Evolutionary conservation across 1,140 invertebrate genomes (phyloP).

Genomic region (Bombus soroeensis): DNA sequence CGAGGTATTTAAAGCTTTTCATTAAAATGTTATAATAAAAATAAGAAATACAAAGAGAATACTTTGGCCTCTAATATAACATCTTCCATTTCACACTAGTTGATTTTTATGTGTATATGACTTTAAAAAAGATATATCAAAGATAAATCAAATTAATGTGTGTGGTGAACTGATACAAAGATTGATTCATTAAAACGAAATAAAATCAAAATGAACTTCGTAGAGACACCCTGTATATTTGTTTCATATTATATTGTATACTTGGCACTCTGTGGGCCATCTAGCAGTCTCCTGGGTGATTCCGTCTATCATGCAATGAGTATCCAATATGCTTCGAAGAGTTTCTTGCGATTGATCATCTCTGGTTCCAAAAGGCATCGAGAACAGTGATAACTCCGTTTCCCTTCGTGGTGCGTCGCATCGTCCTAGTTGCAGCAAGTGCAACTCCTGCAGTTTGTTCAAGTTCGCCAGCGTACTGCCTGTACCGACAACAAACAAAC

Average conservation of each 20-base stretch:
- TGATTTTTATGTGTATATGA: too few species aligned
- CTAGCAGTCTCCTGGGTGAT: conserved; percentile 88
- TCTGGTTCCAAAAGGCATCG: conserved; percentile 57
- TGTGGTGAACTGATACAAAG: too few species aligned
- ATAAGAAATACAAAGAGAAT: too few species aligned
- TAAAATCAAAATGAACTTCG: background rate
- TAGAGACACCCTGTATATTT: background rate
- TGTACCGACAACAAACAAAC: background rate
- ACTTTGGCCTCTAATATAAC: too few species aligned
- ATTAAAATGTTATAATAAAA: too few species aligned
- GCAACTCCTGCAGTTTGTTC: conserved; percentile 47
- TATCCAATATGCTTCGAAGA: conserved; percentile 67
- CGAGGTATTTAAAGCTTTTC: too few species aligned
- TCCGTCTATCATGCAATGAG: conserved; percentile 83
- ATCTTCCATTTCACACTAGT: too few species aligned
- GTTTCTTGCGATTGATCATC: conserved; percentile 71
- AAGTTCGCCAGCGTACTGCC: conserved; percentile 47
- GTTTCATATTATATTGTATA: conserved; percentile 69
- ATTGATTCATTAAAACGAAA: too few species aligned
- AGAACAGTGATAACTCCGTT: conserved; percentile 71
- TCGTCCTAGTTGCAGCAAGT: conserved; percentile 58
- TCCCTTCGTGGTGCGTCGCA: conserved; percentile 69
- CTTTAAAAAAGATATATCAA: too few species aligned
- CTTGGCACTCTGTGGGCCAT: conserved; percentile 95
- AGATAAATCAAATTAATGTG: too few species aligned